These are phyloP conservation scores for Agraylea sexmaculata DNA, from an alignment of 1,140 invertebrate genomes.

Conservation along the genomic window DNA sequence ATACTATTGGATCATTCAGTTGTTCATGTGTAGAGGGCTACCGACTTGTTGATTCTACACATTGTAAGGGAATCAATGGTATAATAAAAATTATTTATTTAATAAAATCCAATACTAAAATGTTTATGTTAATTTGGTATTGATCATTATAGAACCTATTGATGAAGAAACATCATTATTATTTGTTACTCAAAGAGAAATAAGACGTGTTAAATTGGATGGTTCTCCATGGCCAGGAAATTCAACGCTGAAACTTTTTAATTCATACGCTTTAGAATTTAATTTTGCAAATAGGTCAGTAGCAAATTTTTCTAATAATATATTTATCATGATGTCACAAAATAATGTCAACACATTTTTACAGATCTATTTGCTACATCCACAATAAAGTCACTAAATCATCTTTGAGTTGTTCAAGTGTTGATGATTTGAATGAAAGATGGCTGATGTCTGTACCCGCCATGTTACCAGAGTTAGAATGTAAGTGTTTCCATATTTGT, in stretches of 20 bases:
- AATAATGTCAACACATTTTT: conserved; percentile 39
- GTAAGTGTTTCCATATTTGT: conserved; percentile 29
- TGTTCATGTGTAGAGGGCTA: conserved; percentile 73
- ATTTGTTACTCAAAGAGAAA: conserved; percentile 41
- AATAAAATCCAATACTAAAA: not conserved
- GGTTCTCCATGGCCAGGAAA: conserved; percentile 36
- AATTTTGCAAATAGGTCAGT: conserved; percentile 22
- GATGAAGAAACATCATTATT: conserved; percentile 40
- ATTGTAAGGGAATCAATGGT: conserved; percentile 60
- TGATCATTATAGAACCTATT: conserved; percentile 36
- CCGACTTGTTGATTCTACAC: conserved; percentile 37
- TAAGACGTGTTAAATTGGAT: conserved; percentile 41
- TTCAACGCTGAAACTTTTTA: conserved; percentile 28
- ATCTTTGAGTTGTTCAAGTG: conserved; percentile 45
- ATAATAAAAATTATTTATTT: conserved; percentile 20
- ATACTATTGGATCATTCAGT: conserved; percentile 54
- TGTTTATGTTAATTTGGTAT: conserved; percentile 5
- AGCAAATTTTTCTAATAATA: conserved; percentile 15
- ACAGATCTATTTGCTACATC: conserved; percentile 54
- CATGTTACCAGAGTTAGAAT: conserved; percentile 43
- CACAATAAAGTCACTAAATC: conserved; percentile 44
- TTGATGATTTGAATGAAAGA: conserved; percentile 45
- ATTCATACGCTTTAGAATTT: conserved; percentile 41
- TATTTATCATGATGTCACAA: conserved; percentile 24
- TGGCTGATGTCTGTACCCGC: conserved; percentile 44